A percentile compares a stretch with the other conserved stretches of the same genome.
These are phyloP conservation scores for Micrastur ruficollis DNA, from an alignment of 2,797 vertebrate species.

Conservation along the genomic window DNA sequence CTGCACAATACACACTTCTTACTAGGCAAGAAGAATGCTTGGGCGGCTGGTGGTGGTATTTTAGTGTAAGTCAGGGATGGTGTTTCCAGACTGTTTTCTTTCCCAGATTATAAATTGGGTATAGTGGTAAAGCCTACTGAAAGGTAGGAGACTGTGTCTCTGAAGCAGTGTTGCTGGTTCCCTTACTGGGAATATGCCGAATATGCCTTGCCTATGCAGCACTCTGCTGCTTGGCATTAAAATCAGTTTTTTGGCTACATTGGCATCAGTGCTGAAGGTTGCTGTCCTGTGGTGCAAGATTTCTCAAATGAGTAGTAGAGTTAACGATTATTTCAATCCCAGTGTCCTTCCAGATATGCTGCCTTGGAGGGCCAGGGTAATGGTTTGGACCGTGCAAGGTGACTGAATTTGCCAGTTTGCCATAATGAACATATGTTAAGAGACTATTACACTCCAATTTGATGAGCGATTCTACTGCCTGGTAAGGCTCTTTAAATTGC, in stretches of 20 bases:
- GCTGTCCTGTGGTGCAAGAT: not conserved
- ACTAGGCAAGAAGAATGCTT: not conserved
- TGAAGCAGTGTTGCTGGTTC: not conserved
- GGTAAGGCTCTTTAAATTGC: not conserved
- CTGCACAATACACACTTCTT: not conserved
- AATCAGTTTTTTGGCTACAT: not conserved
- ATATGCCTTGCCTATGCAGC: not conserved
- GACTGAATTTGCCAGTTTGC: not conserved
- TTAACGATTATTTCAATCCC: not conserved
- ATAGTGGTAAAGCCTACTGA: not conserved
- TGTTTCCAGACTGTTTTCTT: not conserved
- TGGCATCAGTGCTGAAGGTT: not conserved
- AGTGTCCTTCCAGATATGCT: not conserved
- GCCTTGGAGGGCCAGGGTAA: not conserved
- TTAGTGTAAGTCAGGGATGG: not conserved
- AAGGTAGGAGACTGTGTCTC: not conserved
- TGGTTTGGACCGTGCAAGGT: not conserved
- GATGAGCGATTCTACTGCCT: not conserved
- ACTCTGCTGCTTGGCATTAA: not conserved
- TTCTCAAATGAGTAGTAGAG: not conserved
- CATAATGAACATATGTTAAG: not conserved
- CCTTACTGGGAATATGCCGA: no score
- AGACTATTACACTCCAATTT: not conserved
- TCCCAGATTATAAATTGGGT: fast-evolving
- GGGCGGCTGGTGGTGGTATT: not conserved